Base-by-base conservation (phyloP, 1,140 invertebrate species). In the Bombus ignitus region DNA sequence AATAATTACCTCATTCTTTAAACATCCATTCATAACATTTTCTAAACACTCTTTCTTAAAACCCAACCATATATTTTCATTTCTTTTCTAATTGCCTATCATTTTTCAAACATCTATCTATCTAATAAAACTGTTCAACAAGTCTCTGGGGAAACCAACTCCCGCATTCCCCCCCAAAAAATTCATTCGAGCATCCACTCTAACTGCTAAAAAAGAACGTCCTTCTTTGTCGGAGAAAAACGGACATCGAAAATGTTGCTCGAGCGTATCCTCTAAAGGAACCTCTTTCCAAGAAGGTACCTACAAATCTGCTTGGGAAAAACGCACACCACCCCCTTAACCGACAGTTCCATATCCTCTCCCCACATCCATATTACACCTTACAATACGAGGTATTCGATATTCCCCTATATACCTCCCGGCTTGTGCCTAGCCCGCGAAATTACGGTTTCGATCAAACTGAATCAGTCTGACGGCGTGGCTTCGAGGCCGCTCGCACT, bases 391-490 rank as follows among this genome's bases (percentile, higher is more conserved):
- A 78, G 66, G 66, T 35, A 84, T 57, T 84, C 83, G 75, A 84
- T 84, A 84, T 84, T 62, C 32, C 42, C 39, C 70, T 35, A 71
- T 70, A 47, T 79, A 35, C 59, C 37, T 35, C 18, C 32, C 32
- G 39, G 57, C 77, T 85, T 77, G 75, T 81, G 72, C 77, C 22
- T 73, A 80, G 47, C 86, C 83, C 77, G 77, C 81, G 73, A 68
- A 85, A 85, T 88, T 88, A 87, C 81, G 78, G 82, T 81, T 89
- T 89, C 88, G 88, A 89, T 89, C 86, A 85, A 89, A 88, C 88
- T 88, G 76, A 88, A 89, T 89, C 88, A 85, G 88, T 88, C 42
- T 78, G 65, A 68, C 77, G 70, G 68, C 39, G 62, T 70, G 77
- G 53, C 85, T 74, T 85, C 88, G 88, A 89, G 86, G 86, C 65